Evolutionary conservation across 2,113 vertebrate genomes (phyloP).

Genomic region (Gambusia holbrooki): DNA sequence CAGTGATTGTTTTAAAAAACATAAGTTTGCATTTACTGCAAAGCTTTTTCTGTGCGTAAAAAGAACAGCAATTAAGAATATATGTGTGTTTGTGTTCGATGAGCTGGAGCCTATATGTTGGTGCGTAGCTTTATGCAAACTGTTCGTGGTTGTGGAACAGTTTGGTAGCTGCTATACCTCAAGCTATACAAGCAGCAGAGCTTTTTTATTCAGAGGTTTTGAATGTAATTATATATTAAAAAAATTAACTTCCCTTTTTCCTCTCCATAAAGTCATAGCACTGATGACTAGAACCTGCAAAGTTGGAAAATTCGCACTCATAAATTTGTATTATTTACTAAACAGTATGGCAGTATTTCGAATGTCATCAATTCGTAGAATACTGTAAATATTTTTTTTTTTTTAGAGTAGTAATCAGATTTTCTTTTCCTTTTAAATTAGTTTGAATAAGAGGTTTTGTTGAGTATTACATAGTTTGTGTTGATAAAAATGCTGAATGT

Average conservation of each 20-base stretch:
- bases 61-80: constrained; percentile 19
- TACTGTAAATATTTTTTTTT: constrained; percentile 41
- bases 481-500: constrained; percentile 23
- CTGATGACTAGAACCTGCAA: constrained; percentile 71
- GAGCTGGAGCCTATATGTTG: constrained; percentile 22
- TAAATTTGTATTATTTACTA: constrained; percentile 70
- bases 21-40: constrained; percentile 46
- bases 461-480: constrained; percentile 66
- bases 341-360: constrained; percentile 82
- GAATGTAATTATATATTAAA: constrained; percentile 7
- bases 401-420: constrained; percentile 21
- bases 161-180: constrained; percentile 70
- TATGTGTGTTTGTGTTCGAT: constrained; percentile 40
- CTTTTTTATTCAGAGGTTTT: constrained; percentile 28
- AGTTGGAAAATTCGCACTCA: constrained; percentile 42
- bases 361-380: constrained; percentile 50
- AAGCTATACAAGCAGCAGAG: constrained; percentile 62
- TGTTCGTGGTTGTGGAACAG: constrained; percentile 32
- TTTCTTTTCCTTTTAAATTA: constrained; percentile 44
- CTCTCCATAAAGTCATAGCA: constrained; percentile 64
- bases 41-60: constrained; percentile 26
- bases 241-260: constrained; percentile 29
- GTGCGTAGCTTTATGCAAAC: constrained; percentile 41
- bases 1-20: constrained; percentile 24
- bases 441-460: constrained; percentile 40